Conservation (phyloP, 2,113 vertebrate genomes). For the Etheostoma spectabile region DNA sequence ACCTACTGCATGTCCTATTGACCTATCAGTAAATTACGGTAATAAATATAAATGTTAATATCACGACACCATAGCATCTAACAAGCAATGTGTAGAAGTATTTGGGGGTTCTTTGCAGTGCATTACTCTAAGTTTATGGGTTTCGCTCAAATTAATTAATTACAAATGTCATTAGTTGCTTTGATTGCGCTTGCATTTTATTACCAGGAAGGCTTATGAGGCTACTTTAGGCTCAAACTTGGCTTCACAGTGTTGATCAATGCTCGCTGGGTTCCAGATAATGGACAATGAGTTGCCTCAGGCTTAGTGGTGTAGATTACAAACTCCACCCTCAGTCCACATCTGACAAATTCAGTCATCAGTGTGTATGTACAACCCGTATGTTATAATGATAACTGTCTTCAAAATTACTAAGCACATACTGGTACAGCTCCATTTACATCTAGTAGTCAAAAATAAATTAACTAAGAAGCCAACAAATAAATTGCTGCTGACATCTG, state of each 20-base stretch:
- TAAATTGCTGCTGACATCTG: conserved; percentile 15
- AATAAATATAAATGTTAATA: neutral
- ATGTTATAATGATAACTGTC: neutral
- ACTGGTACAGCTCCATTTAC: neutral
- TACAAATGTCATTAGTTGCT: neutral
- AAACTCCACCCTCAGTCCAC: neutral
- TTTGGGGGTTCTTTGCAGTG: neutral
- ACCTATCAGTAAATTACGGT: neutral
- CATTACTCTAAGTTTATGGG: neutral
- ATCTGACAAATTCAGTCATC: neutral
- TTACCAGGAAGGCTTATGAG: neutral
- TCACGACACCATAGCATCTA: neutral
- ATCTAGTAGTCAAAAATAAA: conserved; percentile 11
- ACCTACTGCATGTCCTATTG: neutral
- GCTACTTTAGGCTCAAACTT: neutral
- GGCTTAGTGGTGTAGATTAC: neutral
- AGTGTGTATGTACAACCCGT: neutral
- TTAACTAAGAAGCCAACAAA: neutral
- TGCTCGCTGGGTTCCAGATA: neutral
- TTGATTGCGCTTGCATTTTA: neutral
- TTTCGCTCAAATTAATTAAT: no score
- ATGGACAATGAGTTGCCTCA: neutral
- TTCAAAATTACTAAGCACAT: neutral
- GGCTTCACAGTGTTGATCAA: neutral
- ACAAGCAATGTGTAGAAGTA: neutral